These are phyloP conservation scores for Parapsyche elsis DNA, from an alignment of 1,140 invertebrate species.

Conservation along the genomic window DNA sequence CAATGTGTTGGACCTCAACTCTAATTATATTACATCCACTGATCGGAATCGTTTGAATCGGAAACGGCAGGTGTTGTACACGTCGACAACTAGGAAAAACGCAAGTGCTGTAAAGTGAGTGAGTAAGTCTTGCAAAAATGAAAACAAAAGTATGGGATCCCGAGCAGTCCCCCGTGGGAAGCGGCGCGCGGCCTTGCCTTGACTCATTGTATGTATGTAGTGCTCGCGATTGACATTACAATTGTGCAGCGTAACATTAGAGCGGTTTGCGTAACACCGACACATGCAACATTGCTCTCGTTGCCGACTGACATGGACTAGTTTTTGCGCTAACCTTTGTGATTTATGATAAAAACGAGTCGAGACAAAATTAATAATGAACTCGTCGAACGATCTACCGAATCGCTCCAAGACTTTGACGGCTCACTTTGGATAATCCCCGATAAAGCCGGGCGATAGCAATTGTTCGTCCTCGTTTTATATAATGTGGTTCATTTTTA, in stretches of 20 bases:
- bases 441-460: too few relatives aligned
- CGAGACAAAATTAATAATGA: too few relatives aligned
- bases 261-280: slow-evolving; percentile 37
- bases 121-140: slow-evolving; percentile 4
- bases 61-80: neutral
- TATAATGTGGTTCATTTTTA: too few relatives aligned
- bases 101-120: neutral
- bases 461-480: too few relatives aligned
- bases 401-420: too few relatives aligned
- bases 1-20: too few relatives aligned
- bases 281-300: slow-evolving; percentile 43
- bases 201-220: slow-evolving; percentile 42
- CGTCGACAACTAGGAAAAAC: neutral
- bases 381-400: too few relatives aligned
- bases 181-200: slow-evolving; percentile 50
- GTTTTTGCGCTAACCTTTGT: slow-evolving; percentile 25
- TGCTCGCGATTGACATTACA: slow-evolving; percentile 51
- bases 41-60: too few relatives aligned
- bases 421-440: too few relatives aligned
- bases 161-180: slow-evolving; percentile 47
- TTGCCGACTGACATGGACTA: slow-evolving; percentile 44
- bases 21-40: too few relatives aligned
- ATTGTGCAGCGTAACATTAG: slow-evolving; percentile 54
- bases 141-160: slow-evolving; percentile 38
- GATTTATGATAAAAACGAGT: neutral